These are phyloP conservation scores for Mormoops blainvillei DNA, from an alignment of 2,113 vertebrate species.

Conservation along the genomic window DNA sequence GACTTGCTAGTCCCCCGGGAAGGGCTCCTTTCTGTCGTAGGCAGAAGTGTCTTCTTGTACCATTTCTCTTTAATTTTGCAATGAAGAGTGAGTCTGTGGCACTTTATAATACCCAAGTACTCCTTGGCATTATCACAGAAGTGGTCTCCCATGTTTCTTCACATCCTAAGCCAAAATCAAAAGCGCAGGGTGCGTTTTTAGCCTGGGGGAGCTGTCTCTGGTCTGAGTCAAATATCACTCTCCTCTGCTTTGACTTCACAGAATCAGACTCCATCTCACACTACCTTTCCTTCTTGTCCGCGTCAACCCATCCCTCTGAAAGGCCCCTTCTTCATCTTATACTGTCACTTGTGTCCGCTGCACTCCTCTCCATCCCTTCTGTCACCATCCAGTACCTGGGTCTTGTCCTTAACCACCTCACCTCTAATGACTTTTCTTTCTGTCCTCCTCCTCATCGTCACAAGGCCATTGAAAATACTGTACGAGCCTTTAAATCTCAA, in stretches of 20 bases:
- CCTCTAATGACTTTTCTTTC: not conserved
- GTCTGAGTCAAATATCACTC: not conserved
- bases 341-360: not conserved
- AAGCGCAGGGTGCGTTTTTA: not conserved
- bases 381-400: not conserved
- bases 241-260: not conserved
- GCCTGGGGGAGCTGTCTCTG: not conserved
- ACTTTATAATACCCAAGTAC: too few relatives aligned
- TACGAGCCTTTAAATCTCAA: not conserved
- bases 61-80: not conserved
- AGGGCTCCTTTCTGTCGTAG: not conserved
- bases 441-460: not conserved
- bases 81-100: not conserved
- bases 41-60: not conserved
- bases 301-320: not conserved
- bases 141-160: not conserved
- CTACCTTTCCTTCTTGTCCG: not conserved
- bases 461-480: not conserved
- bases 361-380: not conserved
- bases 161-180: not conserved
- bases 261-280: not conserved
- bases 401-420: not conserved
- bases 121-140: not conserved
- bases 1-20: not conserved
- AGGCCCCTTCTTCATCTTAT: not conserved